Conservation (phyloP, 2,797 vertebrate genomes). For the Tenualosa ilisha region DNA sequence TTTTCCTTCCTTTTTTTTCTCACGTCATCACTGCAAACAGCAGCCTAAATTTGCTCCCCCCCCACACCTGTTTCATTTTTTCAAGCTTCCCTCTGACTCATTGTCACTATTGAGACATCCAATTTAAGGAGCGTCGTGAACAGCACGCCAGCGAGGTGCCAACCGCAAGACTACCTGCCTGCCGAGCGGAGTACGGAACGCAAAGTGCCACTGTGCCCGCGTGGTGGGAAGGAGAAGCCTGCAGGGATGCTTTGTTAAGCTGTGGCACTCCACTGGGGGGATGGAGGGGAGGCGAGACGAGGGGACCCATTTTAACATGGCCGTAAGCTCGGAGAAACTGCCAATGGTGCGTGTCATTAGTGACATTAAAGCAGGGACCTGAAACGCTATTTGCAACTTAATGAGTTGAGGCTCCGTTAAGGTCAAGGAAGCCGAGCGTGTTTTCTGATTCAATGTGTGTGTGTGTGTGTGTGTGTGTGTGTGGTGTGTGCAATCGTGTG, state of each 20-base stretch:
- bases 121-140: conserved; percentile 16
- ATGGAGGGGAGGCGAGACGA: too few relatives aligned
- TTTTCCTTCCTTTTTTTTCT: conserved; percentile 5
- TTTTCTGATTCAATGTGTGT: background rate
- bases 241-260: background rate
- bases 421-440: background rate
- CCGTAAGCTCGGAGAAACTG: background rate
- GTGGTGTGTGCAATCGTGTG: background rate
- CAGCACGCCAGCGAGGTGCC: conserved; percentile 28
- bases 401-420: background rate
- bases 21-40: background rate
- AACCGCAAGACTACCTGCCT: background rate
- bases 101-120: conserved; percentile 41
- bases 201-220: background rate
- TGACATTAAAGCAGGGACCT: background rate
- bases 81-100: conserved; percentile 25
- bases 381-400: background rate
- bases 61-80: conserved; percentile 27
- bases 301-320: background rate
- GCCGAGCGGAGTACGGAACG: background rate
- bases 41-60: conserved; percentile 18
- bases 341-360: conserved; percentile 7
- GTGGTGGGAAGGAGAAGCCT: background rate
- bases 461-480: background rate
- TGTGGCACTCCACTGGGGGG: background rate